Percentiles rank a stretch among this genome's conserved stretches.
These are phyloP conservation scores for Eueides isabella DNA, from an alignment of 1,140 invertebrate genomes.

Conservation along the genomic window DNA sequence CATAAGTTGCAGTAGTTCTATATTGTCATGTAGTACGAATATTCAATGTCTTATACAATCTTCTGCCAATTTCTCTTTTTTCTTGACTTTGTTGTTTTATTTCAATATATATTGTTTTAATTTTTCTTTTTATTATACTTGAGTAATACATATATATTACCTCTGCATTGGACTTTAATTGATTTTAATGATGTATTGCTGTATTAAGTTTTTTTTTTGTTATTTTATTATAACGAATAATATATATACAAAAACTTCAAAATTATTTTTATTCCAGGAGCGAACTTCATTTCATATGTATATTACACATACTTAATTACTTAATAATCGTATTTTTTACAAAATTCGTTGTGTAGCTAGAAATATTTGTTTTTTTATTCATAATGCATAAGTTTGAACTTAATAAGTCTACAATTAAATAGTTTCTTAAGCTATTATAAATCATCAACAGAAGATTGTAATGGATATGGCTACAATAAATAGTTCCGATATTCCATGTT, in stretches of 20 bases:
- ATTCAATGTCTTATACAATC: constrained; percentile 11
- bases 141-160: background rate
- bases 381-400: too few species aligned
- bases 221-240: too few species aligned
- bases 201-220: background rate
- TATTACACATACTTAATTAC: too few species aligned
- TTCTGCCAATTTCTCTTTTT: background rate
- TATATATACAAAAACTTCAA: too few species aligned
- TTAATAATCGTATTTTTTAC: too few species aligned
- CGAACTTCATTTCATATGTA: too few species aligned
- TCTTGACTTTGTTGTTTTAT: background rate
- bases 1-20: constrained; percentile 27
- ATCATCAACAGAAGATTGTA: background rate
- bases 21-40: constrained; percentile 10
- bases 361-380: too few species aligned
- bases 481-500: constrained; percentile 13
- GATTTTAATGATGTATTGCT: background rate
- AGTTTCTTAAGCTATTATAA: too few species aligned
- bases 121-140: background rate
- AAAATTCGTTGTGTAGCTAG: too few species aligned
- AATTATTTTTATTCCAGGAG: too few species aligned
- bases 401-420: too few species aligned
- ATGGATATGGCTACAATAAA: background rate
- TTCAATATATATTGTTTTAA: background rate
- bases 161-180: background rate